Percentiles rank a stretch among this genome's conserved stretches.
These are phyloP conservation scores for Megaleporinus macrocephalus DNA, from an alignment of 2,113 vertebrate genomes.

Conservation along the genomic window DNA sequence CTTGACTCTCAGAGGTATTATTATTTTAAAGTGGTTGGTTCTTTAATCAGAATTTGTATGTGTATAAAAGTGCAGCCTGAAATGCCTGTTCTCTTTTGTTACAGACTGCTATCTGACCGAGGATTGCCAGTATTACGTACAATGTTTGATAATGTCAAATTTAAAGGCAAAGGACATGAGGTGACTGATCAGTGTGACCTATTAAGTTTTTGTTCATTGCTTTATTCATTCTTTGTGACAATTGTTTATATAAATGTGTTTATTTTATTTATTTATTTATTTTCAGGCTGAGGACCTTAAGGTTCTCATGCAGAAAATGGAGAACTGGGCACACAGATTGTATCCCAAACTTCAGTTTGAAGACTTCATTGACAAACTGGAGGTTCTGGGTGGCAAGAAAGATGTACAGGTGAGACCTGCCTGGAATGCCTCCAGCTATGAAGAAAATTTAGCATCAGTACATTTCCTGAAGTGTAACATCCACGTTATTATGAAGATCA, in stretches of 20 bases:
- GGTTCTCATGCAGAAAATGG: constrained; percentile 88
- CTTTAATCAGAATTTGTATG: not conserved
- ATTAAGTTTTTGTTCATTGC: not conserved
- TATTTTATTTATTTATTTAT: not conserved
- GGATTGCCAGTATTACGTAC: constrained; percentile 91
- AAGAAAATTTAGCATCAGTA: no score
- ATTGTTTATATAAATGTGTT: not conserved
- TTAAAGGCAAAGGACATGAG: constrained; percentile 95
- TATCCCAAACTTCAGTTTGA: constrained; percentile 94
- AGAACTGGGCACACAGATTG: constrained; percentile 96
- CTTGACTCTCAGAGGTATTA: constrained; percentile 88
- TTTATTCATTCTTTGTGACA: not conserved
- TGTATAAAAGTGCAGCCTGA: no score
- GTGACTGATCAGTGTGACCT: constrained; percentile 66
- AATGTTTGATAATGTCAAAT: constrained; percentile 83
- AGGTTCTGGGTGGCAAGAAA: constrained; percentile 88
- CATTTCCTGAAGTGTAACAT: no score
- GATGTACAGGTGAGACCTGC: constrained; percentile 89
- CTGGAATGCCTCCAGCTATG: no score
- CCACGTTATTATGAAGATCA: no score
- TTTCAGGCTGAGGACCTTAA: constrained; percentile 87
- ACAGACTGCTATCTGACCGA: constrained; percentile 87
- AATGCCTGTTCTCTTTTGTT: not conserved
- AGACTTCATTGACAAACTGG: constrained; percentile 89
- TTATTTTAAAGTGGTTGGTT: not conserved